Conservation (phyloP, 2,888 invertebrate genomes). For the Lasioglossum oenotherae region DNA sequence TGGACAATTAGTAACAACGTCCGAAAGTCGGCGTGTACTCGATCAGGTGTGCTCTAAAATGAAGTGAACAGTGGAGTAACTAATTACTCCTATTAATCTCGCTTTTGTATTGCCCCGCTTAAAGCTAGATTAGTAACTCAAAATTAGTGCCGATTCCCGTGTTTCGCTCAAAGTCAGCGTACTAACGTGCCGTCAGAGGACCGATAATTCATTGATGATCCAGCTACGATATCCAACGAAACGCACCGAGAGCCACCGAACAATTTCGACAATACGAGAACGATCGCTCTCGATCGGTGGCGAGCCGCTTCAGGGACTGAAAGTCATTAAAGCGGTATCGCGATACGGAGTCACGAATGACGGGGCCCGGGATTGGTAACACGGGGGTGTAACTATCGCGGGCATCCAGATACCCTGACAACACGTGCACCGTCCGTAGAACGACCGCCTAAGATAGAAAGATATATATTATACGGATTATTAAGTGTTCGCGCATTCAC, state of each 20-base stretch:
- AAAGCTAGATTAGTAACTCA: background rate
- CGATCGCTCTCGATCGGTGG: background rate
- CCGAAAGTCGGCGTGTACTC: background rate
- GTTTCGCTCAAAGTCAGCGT: background rate
- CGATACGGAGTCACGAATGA: conserved; percentile 3
- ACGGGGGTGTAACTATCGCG: conserved; percentile 15
- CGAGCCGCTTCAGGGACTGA: background rate
- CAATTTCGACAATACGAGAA: background rate
- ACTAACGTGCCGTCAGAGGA: background rate
- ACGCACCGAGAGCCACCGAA: background rate
- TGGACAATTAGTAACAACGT: background rate
- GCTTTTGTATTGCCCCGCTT: background rate
- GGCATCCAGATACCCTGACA: conserved; percentile 16
- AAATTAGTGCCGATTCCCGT: background rate
- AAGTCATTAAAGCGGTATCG: conserved; percentile 15
- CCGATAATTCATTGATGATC: background rate
- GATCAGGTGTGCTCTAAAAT: no score
- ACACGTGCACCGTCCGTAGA: conserved; percentile 11
- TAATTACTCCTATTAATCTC: background rate
- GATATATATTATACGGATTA: conserved; percentile 75
- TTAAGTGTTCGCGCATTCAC: conserved; percentile 82
- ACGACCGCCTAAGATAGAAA: conserved; percentile 44
- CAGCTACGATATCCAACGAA: background rate
- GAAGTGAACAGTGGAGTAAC: background rate
- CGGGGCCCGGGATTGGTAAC: background rate